Percentiles rank a stretch among this genome's conserved stretches.
Conservation (phyloP, 2,797 vertebrate genomes). For the Malurus leucopterus region DNA sequence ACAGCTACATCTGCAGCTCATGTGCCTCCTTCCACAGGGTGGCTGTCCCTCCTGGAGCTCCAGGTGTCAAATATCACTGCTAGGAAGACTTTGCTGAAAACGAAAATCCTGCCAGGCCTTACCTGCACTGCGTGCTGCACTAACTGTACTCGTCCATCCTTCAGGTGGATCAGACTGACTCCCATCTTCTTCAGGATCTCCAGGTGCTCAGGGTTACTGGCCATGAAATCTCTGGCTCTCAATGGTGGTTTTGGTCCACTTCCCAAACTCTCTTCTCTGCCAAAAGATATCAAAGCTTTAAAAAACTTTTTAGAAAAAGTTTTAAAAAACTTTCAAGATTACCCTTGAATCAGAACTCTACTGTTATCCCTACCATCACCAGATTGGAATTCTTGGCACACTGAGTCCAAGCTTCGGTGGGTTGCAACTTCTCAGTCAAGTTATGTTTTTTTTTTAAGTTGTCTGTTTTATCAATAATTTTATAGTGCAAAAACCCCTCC, state of each 20-base stretch:
- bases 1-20: neutral
- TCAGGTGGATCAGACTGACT: slow-evolving; percentile 95
- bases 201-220: slow-evolving; percentile 95
- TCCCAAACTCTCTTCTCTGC: slow-evolving; percentile 77
- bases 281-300: slow-evolving; percentile 54
- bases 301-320: neutral
- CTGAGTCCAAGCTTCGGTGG: neutral
- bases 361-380: neutral
- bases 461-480: neutral
- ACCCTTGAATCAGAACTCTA: neutral
- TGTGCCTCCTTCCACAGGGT: neutral
- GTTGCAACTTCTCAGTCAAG: neutral
- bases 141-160: slow-evolving; percentile 94
- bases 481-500: neutral
- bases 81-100: neutral
- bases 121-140: slow-evolving; percentile 98
- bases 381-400: neutral
- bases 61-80: neutral
- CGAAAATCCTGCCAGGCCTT: slow-evolving; percentile 41
- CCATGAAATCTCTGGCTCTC: slow-evolving; percentile 97
- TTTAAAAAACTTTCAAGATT: neutral
- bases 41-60: neutral
- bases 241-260: slow-evolving; percentile 82
- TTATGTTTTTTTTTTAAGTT: neutral
- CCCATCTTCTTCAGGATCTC: slow-evolving; percentile 97